Evolutionary conservation across 2,888 invertebrate genomes (phyloP).

Genomic region (Aleiodes testaceus): DNA sequence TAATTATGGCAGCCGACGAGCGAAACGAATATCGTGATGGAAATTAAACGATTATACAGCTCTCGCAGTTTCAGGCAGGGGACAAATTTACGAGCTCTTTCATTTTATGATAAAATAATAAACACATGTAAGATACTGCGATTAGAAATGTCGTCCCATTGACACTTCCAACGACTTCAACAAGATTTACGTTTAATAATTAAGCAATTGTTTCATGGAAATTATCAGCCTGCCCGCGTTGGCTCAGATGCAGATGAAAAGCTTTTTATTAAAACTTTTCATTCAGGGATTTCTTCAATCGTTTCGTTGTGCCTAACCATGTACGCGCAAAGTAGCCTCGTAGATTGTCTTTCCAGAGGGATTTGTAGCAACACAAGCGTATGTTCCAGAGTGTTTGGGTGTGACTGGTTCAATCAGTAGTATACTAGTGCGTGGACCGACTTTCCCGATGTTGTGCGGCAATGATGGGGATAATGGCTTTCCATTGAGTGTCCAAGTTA

Average conservation of each 20-base stretch:
- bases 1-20: conserved; percentile 5
- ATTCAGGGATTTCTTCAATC: conserved; percentile 8
- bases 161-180: conserved; percentile 7
- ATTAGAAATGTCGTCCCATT: conserved; percentile 5
- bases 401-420: conserved; percentile 73
- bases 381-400: conserved; percentile 75
- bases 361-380: conserved; percentile 77
- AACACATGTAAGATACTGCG: conserved; percentile 9
- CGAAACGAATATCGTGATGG: neutral
- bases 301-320: conserved; percentile 74
- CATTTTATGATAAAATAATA: neutral
- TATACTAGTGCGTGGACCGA: conserved; percentile 70
- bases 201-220: conserved; percentile 27
- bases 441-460: conserved; percentile 68
- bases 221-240: conserved; percentile 33
- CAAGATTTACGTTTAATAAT: neutral
- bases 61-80: conserved; percentile 32
- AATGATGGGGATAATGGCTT: conserved; percentile 68
- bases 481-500: conserved; percentile 76
- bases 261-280: neutral
- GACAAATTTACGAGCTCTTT: conserved; percentile 18
- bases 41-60: conserved; percentile 30
- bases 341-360: conserved; percentile 75
- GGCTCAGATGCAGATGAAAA: conserved; percentile 34
- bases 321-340: conserved; percentile 76